Evolutionary conservation across 2,113 vertebrate genomes (phyloP), one percentile per base, ranked within the genome.

Genomic region (Ageneiosus marmoratus): DNA sequence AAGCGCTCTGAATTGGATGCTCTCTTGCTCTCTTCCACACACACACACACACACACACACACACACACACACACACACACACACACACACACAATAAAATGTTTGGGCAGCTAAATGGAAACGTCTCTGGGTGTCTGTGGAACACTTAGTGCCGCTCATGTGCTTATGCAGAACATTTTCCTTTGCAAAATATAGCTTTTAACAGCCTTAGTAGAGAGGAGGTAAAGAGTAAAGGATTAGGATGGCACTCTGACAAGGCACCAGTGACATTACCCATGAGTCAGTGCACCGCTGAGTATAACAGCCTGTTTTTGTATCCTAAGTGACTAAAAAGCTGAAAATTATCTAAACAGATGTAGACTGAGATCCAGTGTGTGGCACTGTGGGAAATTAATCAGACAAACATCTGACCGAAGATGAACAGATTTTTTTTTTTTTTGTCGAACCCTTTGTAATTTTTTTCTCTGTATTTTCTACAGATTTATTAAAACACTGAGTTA

Each of bases 201-300:
- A 92, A 89, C 73, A 4, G 86, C 84, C 88, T 87, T 81, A 72
- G 55, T 73, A 34, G 82, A 89, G 87, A 89, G 62, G 84, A 83
- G 51, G 55, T 73, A 70, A 87, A 86, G 56, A 78, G 82, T 63
- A 63, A 56, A 83, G 70, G 81, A 85, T 88, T 83, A 85, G 7
- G 16, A 79, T 20, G 87, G 55, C 55, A 37, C 37, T 37, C 46
- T 16, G 41, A 60, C 53, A 41, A 82, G 63, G 56, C 74, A 51
- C 53, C 63, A 70, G 74, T 22, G 63, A 62, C 78, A 72, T 76
- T 82, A 81, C 84, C 72, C 58, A 81, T 37, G 24, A 76, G 48
- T 69, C 84, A 34, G 79, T 34, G 67, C 29, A 58, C 51, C 32
- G 4, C 37, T 29, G 50, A 41, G 56, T 5, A 74, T 32, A 55